A percentile compares a stretch with the other conserved stretches of the same genome.
These are phyloP conservation scores for Eudasyphora cyanicolor DNA, from an alignment of 2,888 invertebrate species.

Conservation along the genomic window DNA sequence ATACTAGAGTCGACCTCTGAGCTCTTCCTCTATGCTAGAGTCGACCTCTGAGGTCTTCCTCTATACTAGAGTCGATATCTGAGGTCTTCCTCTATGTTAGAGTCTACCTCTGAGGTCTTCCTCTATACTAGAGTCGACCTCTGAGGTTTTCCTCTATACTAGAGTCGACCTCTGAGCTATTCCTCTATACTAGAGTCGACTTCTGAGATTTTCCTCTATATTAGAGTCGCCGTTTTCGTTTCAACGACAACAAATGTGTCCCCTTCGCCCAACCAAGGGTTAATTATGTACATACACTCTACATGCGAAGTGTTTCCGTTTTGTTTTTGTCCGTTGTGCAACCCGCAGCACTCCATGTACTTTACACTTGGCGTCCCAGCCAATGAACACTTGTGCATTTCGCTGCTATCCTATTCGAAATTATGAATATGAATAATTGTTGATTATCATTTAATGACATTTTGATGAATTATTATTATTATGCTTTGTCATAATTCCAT, in stretches of 20 bases:
- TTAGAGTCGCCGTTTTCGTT: no score
- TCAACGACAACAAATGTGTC: not conserved
- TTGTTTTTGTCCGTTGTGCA: not conserved
- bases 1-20: no score
- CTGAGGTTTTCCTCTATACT: no score
- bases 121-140: no score
- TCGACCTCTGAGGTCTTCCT: no score
- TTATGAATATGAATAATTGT: slow-evolving; percentile 62
- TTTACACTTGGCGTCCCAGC: not conserved
- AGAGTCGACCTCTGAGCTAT: no score
- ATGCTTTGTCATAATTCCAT: slow-evolving; percentile 45
- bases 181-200: no score
- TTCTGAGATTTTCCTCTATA: no score
- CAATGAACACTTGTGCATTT: slow-evolving; percentile 34
- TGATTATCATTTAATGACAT: slow-evolving; percentile 40
- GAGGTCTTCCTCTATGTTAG: no score
- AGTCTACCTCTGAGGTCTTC: no score
- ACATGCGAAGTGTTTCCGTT: not conserved
- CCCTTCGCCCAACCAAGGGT: not conserved
- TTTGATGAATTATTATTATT: slow-evolving; percentile 52
- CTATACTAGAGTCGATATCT: no score
- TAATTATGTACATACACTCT: not conserved
- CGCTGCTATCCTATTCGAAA: slow-evolving; percentile 56
- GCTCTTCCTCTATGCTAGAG: no score
- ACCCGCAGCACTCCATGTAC: not conserved